phyloP scores from a whole-genome alignment of 92 coral and sea anemone species.

The Nematostella vectensis region DNA sequence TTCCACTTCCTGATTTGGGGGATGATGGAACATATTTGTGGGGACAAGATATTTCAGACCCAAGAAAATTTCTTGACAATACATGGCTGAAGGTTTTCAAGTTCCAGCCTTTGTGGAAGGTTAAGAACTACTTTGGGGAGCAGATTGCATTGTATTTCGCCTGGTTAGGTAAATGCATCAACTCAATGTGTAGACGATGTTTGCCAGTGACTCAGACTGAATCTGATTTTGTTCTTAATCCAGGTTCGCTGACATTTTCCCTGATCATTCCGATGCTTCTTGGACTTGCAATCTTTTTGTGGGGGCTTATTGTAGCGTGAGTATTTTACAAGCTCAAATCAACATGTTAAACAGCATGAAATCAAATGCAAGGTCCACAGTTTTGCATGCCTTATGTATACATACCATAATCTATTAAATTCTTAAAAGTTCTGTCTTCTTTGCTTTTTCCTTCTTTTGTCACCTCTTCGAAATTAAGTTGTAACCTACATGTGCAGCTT shows the following conservation, averaged over 20 bases:
- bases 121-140: conserved; percentile 94
- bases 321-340: conserved; percentile 27
- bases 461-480: too few species aligned
- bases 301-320: conserved; percentile 87
- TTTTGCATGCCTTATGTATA: too few species aligned
- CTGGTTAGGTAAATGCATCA: conserved; percentile 69
- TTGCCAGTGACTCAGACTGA: too few species aligned
- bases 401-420: too few species aligned
- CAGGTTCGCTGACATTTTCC: conserved; percentile 73
- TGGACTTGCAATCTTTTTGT: conserved; percentile 64
- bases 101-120: conserved; percentile 93
- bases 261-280: conserved; percentile 73
- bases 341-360: too few species aligned
- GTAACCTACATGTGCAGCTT: too few species aligned
- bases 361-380: too few species aligned
- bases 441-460: too few species aligned
- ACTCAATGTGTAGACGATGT: too few species aligned
- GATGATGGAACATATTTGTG: conserved; percentile 39
- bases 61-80: conserved; percentile 63
- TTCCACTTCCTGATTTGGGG: conserved; percentile 47
- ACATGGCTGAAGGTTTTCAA: conserved; percentile 81
- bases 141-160: conserved; percentile 89
- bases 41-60: conserved; percentile 74
- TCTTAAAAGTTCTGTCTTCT: too few species aligned
- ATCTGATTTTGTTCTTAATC: conserved; percentile 7